Conservation (phyloP, 2,113 vertebrate genomes). For the Mus spicilegus region DNA sequence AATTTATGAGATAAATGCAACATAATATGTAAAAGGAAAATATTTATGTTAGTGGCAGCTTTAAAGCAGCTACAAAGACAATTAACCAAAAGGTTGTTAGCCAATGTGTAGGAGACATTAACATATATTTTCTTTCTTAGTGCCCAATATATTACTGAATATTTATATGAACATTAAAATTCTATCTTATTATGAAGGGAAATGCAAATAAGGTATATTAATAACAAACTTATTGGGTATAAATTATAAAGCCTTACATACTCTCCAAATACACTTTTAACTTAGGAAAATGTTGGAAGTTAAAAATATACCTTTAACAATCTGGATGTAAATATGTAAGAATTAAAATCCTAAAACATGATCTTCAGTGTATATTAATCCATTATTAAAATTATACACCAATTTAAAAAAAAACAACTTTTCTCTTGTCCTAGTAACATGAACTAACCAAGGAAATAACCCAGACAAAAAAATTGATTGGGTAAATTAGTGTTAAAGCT, state of each 20-base stretch:
- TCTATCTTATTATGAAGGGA: neutral
- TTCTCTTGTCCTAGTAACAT: neutral
- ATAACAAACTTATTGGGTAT: neutral
- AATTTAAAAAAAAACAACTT: neutral
- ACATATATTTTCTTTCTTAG: neutral
- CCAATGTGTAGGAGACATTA: neutral
- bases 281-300: neutral
- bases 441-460: neutral
- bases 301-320: neutral
- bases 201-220: neutral
- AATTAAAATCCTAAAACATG: neutral
- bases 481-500: neutral
- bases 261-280: neutral
- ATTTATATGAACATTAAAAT: slow-evolving; percentile 3
- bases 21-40: neutral
- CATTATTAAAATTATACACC: neutral
- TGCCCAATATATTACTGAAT: neutral
- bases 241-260: neutral
- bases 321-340: neutral
- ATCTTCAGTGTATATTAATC: neutral
- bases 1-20: neutral
- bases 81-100: neutral
- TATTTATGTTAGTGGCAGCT: neutral
- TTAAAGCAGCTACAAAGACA: neutral
- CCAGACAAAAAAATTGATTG: neutral